Evolutionary conservation across 1,140 invertebrate species (phyloP).

Genomic region (Trichonephila clavata): DNA sequence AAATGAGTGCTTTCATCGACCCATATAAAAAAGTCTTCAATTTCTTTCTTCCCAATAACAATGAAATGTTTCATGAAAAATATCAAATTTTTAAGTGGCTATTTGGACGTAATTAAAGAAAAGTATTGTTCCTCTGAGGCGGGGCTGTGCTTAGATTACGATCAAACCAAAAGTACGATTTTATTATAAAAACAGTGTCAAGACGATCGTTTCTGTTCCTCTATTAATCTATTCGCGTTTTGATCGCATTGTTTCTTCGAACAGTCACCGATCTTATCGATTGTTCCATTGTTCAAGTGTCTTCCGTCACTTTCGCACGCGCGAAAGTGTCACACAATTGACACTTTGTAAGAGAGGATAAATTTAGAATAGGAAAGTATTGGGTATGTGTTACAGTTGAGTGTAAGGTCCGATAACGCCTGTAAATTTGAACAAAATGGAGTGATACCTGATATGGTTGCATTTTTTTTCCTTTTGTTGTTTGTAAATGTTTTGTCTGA

Average conservation of each 20-base stretch:
- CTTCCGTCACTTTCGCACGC: background rate
- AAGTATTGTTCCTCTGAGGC: background rate
- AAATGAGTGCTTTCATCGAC: too few species aligned
- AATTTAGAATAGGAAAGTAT: background rate
- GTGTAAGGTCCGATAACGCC: background rate
- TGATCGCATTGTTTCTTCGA: slow-evolving; percentile 10
- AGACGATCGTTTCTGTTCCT: slow-evolving; percentile 14
- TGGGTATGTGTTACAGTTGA: background rate
- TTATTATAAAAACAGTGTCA: slow-evolving; percentile 35
- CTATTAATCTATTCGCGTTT: background rate
- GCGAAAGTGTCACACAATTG: slow-evolving; percentile 9
- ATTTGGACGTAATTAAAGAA: background rate
- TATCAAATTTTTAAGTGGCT: background rate
- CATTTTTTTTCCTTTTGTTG: too few species aligned
- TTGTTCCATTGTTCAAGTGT: background rate
- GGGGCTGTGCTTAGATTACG: background rate
- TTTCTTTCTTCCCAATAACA: background rate
- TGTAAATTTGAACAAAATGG: background rate
- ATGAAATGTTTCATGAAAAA: background rate
- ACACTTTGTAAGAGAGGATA: background rate
- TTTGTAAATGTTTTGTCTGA: too few species aligned
- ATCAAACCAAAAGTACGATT: background rate
- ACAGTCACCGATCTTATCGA: background rate
- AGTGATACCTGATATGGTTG: background rate
- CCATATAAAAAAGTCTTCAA: too few species aligned